Evolutionary conservation across 2,113 vertebrate species (phyloP).

Genomic region (Silurus glanis): DNA sequence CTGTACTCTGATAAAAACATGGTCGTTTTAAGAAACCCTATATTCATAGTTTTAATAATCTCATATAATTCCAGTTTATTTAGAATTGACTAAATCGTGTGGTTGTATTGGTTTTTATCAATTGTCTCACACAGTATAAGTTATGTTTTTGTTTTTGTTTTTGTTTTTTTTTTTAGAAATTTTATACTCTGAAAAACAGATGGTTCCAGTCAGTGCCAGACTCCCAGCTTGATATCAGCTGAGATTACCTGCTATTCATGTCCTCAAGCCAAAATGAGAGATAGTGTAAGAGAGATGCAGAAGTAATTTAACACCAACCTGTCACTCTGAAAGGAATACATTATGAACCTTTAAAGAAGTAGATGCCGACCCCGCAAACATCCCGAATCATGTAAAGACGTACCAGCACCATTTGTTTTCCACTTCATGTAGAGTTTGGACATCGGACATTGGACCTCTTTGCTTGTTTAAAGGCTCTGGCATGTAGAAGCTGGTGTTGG

Average conservation of each 20-base stretch:
- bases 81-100: background rate
- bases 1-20: background rate
- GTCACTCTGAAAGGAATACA: background rate
- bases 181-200: conserved; percentile 48
- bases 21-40: background rate
- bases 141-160: too few relatives aligned
- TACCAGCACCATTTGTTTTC: too few relatives aligned
- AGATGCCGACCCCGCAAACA: too few relatives aligned
- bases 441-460: too few relatives aligned
- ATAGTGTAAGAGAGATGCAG: background rate
- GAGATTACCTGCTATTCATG: conserved; percentile 40
- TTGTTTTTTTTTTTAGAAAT: conserved; percentile 7
- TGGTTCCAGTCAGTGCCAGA: conserved; percentile 51
- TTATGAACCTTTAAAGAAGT: background rate
- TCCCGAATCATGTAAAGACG: too few relatives aligned
- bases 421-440: too few relatives aligned
- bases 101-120: background rate
- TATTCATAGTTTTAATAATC: background rate
- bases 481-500: too few relatives aligned
- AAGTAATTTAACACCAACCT: conserved; percentile 10
- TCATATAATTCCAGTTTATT: background rate
- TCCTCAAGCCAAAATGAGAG: conserved; percentile 22
- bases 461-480: too few relatives aligned
- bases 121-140: background rate
- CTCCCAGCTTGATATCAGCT: conserved; percentile 41